Base-by-base conservation (phyloP, 2,797 vertebrate genomes). In the Oceanodroma leucorhoa region DNA sequence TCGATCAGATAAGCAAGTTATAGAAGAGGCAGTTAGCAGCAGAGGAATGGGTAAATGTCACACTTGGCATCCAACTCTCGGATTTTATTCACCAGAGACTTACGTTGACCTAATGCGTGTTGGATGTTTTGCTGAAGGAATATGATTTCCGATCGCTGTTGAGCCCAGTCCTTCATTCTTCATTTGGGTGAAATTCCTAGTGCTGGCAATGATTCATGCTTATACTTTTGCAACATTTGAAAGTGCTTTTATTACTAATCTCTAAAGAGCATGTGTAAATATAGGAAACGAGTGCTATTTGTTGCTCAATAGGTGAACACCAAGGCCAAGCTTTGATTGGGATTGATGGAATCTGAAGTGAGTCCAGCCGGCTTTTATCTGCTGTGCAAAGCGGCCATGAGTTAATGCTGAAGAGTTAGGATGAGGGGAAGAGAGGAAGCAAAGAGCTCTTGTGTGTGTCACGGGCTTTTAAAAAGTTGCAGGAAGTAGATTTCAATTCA, bases 181-280 rank as follows among this genome's bases (percentile, higher is more conserved):
- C 66, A 9, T 82, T 84, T 80, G 41, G 20, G 22, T 89, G 72
- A 89, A 83, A 69, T 91, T 94, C 50, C 30, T 36, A 45, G 54
- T 67, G 88, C 36, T 17, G 34, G 5, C 10, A 40, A 12, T 95
- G 93, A 93, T 79, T 94, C 83, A 85, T 50, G 14, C 67, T 91
- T 82, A 36, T 22, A 46, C 34, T 91, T 87, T 20, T 85, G 70
- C 76, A 80, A 45, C 19, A 6, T 90, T 73, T 86, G 70, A 73
- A 89, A 93, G 58, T 66, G 45, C 36, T 90, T 86, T 67, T 86
- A 90, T 82, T 80, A 70, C 54, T 93, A 41, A 91, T 82, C 77
- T 88, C 66, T 70, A 50, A 90, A 85, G 78, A 88, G 54, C 32
- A 26, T 71, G 58, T 90, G 73, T 89, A 84, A 86, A 73, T 86